Evolutionary conservation across 2,888 invertebrate genomes (phyloP), one percentile per base, ranked within the genome.

Genomic region (Galerucella nymphaeae): DNA sequence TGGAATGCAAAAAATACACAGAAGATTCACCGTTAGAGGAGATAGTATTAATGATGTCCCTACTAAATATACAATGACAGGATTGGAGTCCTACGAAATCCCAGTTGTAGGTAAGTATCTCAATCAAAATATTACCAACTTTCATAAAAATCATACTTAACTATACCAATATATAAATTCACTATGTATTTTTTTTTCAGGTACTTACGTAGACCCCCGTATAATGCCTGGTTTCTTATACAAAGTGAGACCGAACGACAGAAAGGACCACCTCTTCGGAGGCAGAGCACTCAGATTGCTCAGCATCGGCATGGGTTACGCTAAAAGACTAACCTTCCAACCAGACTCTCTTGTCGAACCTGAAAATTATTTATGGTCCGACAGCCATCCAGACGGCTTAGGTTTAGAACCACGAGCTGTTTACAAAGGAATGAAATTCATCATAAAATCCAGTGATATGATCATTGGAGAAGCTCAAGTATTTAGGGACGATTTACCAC

Each of bases 281-380:
- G 92, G 92, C 0, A 88, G 91, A 73, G 89, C 92, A 61, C 84
- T 93, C 70, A 86, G 89, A 65, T 87, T 94, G 50, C 87, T 90
- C 72, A 90, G 90, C 57, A 88, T 94, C 75, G 94, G 94, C 11
- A 90, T 92, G 88, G 94, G 94, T 18, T 94, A 94, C 81, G 93
- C 93, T 41, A 93, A 93, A 83, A 89, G 93, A 64, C 88, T 94
- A 72, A 93, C 93, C 1, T 94, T 94, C 86, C 89, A 90, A 79
- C 91, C 93, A 0, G 90, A 92, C 76, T 89, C 89, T 2, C 85
- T 90, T 20, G 87, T 90, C 69, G 85, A 87, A 16, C 90, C 91
- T 3, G 88, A 91, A 77, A 92, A 93, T 85, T 93, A 90, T 84
- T 91, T 94, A 86, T 94, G 93, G 93, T 93, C 93, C 30, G 94